phyloP scores from a whole-genome alignment of 2,113 vertebrate genomes.

The Prietella phreatophila region DNA sequence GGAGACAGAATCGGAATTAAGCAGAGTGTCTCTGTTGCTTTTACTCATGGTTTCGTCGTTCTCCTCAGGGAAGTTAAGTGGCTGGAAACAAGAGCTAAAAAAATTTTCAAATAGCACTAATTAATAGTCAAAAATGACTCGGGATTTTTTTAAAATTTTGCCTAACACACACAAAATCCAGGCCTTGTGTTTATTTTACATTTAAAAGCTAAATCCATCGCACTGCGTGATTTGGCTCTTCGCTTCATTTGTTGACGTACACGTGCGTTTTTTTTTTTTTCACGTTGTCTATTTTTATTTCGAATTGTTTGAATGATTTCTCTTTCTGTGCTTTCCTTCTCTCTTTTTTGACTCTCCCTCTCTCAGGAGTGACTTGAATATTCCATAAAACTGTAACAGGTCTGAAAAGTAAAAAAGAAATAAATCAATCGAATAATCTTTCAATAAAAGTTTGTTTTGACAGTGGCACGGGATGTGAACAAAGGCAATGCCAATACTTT shows the following conservation, averaged over 20 bases:
- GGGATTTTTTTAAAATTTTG: too few relatives aligned
- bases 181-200: neutral
- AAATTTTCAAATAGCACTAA: neutral
- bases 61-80: conserved; percentile 69
- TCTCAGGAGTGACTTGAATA: neutral
- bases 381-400: too few relatives aligned
- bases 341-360: neutral
- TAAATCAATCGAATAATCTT: too few relatives aligned
- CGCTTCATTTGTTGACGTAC: neutral
- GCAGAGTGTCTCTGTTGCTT: neutral
- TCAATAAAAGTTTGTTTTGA: too few relatives aligned
- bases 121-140: too few relatives aligned
- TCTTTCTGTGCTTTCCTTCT: neutral
- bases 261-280: neutral
- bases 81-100: conserved; percentile 45
- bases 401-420: too few relatives aligned
- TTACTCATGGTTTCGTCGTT: conserved; percentile 74
- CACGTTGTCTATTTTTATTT: neutral
- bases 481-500: too few relatives aligned
- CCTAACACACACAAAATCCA: neutral
- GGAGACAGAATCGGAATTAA: neutral
- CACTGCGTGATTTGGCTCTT: neutral
- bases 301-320: neutral
- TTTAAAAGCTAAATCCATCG: neutral
- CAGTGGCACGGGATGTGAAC: too few relatives aligned